Conservation (phyloP, 2,113 vertebrate species). For the Empidonax alnorum region DNA sequence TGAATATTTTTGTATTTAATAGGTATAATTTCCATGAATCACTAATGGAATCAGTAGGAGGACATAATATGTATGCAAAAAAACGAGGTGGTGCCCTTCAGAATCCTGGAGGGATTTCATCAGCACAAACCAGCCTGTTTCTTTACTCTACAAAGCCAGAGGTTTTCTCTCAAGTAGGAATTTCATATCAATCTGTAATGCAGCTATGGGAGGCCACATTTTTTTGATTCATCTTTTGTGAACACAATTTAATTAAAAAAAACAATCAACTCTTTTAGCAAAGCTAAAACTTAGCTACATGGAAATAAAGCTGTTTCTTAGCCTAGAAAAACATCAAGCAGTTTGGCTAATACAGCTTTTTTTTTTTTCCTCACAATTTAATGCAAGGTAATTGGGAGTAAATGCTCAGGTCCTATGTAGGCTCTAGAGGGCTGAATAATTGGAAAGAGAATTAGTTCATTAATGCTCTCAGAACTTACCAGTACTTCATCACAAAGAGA, state of each 20-base stretch:
- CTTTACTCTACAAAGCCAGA: background rate
- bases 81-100: constrained; percentile 38
- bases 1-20: constrained; percentile 49
- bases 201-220: background rate
- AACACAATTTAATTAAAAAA: background rate
- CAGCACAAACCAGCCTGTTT: background rate
- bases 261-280: background rate
- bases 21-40: constrained; percentile 42
- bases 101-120: constrained; percentile 23
- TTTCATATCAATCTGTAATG: constrained; percentile 14
- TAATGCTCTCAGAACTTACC: background rate
- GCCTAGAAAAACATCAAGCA: background rate
- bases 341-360: background rate
- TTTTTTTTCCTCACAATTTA: background rate
- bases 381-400: background rate
- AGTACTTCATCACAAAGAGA: background rate
- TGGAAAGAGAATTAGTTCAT: background rate
- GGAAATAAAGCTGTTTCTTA: background rate
- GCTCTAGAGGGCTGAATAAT: background rate
- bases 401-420: background rate
- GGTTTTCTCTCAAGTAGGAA: constrained; percentile 4
- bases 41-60: constrained; percentile 43
- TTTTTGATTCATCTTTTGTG: background rate
- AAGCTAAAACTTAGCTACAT: background rate
- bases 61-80: constrained; percentile 18